phyloP scores from a whole-genome alignment of 2,888 invertebrate genomes.

The Drosophila yooni region DNA sequence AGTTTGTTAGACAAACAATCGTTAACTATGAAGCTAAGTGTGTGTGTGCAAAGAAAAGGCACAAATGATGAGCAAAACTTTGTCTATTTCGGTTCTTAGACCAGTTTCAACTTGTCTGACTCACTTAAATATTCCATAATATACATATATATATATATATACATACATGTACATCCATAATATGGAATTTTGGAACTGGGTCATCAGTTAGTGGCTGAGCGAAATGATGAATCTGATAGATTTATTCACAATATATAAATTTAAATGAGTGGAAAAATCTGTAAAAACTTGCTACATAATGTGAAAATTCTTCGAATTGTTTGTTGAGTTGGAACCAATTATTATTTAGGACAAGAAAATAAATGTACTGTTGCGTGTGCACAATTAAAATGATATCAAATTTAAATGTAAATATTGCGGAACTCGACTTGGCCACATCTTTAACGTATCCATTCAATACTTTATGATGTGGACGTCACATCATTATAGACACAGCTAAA shows the following conservation, averaged over 20 bases:
- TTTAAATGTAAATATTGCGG: constrained; percentile 2
- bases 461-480: constrained; percentile 28
- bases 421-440: not conserved
- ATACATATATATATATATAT: not conserved
- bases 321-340: not conserved
- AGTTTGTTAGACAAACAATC: constrained; percentile 64
- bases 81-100: constrained; percentile 40
- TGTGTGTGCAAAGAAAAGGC: not conserved
- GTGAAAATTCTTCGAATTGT: not conserved
- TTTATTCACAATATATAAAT: constrained; percentile 2
- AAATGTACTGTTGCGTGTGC: not conserved
- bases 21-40: constrained; percentile 25
- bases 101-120: constrained; percentile 26
- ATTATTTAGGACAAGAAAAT: not conserved
- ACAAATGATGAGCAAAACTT: constrained; percentile 43
- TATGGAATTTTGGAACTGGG: constrained; percentile 38
- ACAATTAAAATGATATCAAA: not conserved
- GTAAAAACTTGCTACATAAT: not conserved
- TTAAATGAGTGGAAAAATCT: not conserved
- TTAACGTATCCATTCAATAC: constrained; percentile 1
- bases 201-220: constrained; percentile 45
- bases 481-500: constrained; percentile 21
- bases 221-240: constrained; percentile 5
- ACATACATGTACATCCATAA: not conserved
- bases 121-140: constrained; percentile 18